Percentiles rank a stretch among this genome's conserved stretches.
phyloP scores from a whole-genome alignment of 2,888 invertebrate genomes.

The Thalpophila matura region DNA sequence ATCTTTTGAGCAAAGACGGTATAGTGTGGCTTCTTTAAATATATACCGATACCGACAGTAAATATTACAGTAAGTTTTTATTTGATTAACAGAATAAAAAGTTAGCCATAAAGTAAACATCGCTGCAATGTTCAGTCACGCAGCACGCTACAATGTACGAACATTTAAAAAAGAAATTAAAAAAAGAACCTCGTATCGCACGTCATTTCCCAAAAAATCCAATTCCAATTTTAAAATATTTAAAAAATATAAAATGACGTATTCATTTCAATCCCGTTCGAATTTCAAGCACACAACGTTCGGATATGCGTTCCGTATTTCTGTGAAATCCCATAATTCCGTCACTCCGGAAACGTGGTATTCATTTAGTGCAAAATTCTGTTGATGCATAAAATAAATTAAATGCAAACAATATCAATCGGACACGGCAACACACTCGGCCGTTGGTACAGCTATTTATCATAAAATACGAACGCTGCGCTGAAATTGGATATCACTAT shows the following conservation, averaged over 20 bases:
- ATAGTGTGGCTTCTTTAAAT: slow-evolving; percentile 28
- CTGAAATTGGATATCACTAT: slow-evolving; percentile 77
- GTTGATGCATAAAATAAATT: slow-evolving; percentile 83
- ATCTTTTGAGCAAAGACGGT: slow-evolving; percentile 9
- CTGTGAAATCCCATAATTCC: slow-evolving; percentile 67
- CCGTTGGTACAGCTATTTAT: slow-evolving; percentile 84
- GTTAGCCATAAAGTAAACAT: slow-evolving; percentile 39
- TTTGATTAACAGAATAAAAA: slow-evolving; percentile 19
- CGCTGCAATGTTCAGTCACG: slow-evolving; percentile 26
- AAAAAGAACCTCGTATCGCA: slow-evolving; percentile 36
- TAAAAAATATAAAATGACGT: slow-evolving; percentile 57
- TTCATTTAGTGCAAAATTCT: slow-evolving; percentile 78
- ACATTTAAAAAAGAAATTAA: slow-evolving; percentile 40
- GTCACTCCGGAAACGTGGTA: slow-evolving; percentile 68
- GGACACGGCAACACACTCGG: slow-evolving; percentile 86
- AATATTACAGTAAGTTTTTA: slow-evolving; percentile 9
- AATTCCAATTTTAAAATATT: slow-evolving; percentile 53
- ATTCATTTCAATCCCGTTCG: slow-evolving; percentile 57
- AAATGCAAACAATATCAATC: slow-evolving; percentile 86
- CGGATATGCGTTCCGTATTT: slow-evolving; percentile 56
- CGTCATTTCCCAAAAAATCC: slow-evolving; percentile 45
- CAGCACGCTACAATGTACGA: slow-evolving; percentile 25
- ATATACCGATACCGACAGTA: not conserved
- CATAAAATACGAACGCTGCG: slow-evolving; percentile 82
- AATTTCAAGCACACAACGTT: slow-evolving; percentile 55